A percentile compares a stretch with the other conserved stretches of the same genome.
These are phyloP conservation scores for Drosophila ohnishii DNA, from an alignment of 1,140 invertebrate species.

Conservation along the genomic window DNA sequence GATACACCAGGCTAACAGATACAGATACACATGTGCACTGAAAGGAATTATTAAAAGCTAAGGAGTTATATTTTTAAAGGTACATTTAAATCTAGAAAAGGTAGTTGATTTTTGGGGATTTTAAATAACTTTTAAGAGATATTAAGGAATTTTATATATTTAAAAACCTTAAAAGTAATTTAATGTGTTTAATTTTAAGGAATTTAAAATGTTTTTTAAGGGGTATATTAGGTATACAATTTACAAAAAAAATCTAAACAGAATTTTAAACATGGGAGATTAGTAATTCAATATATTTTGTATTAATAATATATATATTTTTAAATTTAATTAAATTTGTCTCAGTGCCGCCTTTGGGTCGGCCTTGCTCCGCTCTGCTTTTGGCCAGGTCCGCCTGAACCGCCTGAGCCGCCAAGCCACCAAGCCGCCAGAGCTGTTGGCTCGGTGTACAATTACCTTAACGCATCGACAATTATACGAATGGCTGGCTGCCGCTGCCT, in stretches of 20 bases:
- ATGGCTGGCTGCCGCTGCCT: conserved; percentile 65
- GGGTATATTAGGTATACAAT: too few relatives aligned
- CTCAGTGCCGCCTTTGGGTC: conserved; percentile 10
- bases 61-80: neutral
- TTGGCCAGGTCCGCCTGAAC: conserved; percentile 40
- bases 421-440: conserved; percentile 22
- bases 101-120: neutral
- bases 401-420: conserved; percentile 27
- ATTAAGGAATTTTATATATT: neutral
- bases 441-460: conserved; percentile 82
- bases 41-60: too few relatives aligned
- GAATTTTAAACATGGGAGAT: too few relatives aligned
- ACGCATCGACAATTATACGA: conserved; percentile 83
- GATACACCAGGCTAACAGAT: conserved; percentile 28
- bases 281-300: too few relatives aligned
- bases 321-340: neutral
- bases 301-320: too few relatives aligned
- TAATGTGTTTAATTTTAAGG: neutral
- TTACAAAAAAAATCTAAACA: too few relatives aligned
- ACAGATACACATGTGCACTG: conserved; percentile 42
- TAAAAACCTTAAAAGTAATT: too few relatives aligned
- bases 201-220: too few relatives aligned
- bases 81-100: neutral
- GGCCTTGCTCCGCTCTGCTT: conserved; percentile 64
- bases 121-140: too few relatives aligned